Conservation (phyloP, 2,888 invertebrate genomes). For the Ramazzottius varieornatus region DNA sequence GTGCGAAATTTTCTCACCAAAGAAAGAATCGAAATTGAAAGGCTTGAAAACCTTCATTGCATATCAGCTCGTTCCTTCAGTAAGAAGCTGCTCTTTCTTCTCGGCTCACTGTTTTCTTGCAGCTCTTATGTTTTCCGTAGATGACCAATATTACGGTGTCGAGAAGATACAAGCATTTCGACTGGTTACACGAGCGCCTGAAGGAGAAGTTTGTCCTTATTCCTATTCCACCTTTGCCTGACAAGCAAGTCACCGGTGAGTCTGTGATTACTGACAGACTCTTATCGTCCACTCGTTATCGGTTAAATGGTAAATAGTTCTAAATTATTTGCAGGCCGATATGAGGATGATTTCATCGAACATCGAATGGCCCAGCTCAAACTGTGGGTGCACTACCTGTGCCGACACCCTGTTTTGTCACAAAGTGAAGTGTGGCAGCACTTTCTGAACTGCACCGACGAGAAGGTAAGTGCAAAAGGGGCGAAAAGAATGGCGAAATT, state of each 20-base stretch:
- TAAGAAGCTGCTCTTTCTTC: constrained; percentile 18
- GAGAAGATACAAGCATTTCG: constrained; percentile 89
- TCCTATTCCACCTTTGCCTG: constrained; percentile 83
- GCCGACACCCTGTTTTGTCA: constrained; percentile 76
- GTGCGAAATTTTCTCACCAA: constrained; percentile 71
- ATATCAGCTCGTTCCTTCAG: constrained; percentile 73
- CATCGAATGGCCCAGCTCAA: constrained; percentile 75
- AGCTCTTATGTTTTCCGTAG: constrained; percentile 18
- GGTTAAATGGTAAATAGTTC: not conserved
- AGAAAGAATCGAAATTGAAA: constrained; percentile 87
- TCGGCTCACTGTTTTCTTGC: no score
- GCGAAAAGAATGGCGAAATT: no score
- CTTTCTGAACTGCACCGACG: constrained; percentile 86
- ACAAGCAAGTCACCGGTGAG: constrained; percentile 68
- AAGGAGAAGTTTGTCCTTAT: constrained; percentile 77
- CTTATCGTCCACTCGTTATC: not conserved
- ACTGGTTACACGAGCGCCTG: constrained; percentile 84
- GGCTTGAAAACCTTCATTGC: constrained; percentile 91
- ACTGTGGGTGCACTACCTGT: constrained; percentile 85
- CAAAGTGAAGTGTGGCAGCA: constrained; percentile 79
- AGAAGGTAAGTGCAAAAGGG: constrained; percentile 41
- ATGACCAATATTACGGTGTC: constrained; percentile 64
- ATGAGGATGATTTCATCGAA: constrained; percentile 88
- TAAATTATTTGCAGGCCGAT: constrained; percentile 36
- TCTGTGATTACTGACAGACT: no score